These are phyloP conservation scores for Lepidurus packardi DNA, from an alignment of 1,140 invertebrate species.

Conservation along the genomic window DNA sequence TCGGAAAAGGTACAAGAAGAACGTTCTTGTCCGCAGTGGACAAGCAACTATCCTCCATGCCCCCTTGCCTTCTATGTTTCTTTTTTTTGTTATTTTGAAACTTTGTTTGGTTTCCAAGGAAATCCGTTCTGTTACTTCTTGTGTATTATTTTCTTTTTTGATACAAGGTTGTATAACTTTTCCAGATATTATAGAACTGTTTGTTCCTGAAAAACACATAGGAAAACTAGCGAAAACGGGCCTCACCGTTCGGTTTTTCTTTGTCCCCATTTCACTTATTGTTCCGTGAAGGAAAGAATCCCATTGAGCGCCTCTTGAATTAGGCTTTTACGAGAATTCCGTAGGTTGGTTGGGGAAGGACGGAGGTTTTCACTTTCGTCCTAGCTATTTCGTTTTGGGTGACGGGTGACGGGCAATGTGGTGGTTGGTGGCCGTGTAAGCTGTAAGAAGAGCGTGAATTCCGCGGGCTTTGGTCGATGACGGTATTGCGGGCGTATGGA, in stretches of 20 bases:
- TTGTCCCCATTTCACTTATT: too few species aligned
- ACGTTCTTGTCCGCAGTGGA: background rate
- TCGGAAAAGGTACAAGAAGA: background rate
- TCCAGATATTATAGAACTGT: too few species aligned
- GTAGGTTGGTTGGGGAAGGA: background rate
- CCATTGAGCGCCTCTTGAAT: background rate
- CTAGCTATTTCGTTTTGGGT: background rate
- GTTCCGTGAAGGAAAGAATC: background rate
- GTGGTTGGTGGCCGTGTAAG: background rate
- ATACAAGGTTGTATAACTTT: too few species aligned
- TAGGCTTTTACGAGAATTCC: conserved; percentile 17
- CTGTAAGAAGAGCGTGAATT: background rate
- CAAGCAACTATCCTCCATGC: background rate
- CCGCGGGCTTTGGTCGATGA: background rate
- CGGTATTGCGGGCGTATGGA: conserved; percentile 11
- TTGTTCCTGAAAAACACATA: too few species aligned
- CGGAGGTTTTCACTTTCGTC: background rate
- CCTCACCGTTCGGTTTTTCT: too few species aligned
- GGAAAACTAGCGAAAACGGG: too few species aligned
- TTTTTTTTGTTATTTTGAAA: background rate
- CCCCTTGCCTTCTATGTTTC: background rate
- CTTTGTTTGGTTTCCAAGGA: background rate
- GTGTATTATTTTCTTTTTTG: too few species aligned
- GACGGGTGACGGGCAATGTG: background rate
- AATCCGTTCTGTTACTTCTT: background rate